A percentile compares a stretch with the other conserved stretches of the same genome.
Conservation (phyloP, 2,113 vertebrate genomes). For the Natator depressus region DNA sequence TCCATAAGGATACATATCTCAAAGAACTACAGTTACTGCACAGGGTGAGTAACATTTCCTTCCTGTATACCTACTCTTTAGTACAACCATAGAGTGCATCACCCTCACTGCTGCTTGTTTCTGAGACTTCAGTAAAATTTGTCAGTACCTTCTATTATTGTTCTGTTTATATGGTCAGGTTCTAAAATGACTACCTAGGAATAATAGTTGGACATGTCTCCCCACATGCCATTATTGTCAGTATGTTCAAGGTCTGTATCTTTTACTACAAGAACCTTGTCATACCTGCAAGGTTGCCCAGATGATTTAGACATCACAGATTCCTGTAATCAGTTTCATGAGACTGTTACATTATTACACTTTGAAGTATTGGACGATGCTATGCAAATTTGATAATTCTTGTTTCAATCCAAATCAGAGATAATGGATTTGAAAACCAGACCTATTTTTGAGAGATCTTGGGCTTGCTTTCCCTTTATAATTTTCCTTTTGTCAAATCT, state of each 20-base stretch:
- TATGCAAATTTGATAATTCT: not conserved
- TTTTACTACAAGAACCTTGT: not conserved
- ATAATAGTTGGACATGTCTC: not conserved
- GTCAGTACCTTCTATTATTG: not conserved
- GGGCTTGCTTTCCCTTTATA: not conserved
- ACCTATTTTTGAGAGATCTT: not conserved
- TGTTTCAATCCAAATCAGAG: not conserved
- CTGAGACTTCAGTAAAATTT: not conserved
- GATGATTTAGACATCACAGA: not conserved
- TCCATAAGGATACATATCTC: no score
- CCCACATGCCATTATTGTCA: not conserved
- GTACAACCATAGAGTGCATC: rapidly evolving
- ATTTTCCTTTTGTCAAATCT: not conserved
- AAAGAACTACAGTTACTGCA: no score
- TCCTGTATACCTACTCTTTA: not conserved
- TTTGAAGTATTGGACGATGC: not conserved
- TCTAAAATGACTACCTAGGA: not conserved
- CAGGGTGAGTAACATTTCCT: no score
- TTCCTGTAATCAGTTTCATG: not conserved
- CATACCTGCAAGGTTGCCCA: not conserved
- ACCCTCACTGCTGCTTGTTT: not conserved
- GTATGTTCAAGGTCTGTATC: not conserved
- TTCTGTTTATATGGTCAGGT: not conserved
- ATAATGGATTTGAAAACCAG: not conserved
- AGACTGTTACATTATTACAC: not conserved